A percentile compares a stretch with the other conserved stretches of the same genome.
phyloP scores from a whole-genome alignment of 2,113 vertebrate species.

The Microcebus ravelobensis region DNA sequence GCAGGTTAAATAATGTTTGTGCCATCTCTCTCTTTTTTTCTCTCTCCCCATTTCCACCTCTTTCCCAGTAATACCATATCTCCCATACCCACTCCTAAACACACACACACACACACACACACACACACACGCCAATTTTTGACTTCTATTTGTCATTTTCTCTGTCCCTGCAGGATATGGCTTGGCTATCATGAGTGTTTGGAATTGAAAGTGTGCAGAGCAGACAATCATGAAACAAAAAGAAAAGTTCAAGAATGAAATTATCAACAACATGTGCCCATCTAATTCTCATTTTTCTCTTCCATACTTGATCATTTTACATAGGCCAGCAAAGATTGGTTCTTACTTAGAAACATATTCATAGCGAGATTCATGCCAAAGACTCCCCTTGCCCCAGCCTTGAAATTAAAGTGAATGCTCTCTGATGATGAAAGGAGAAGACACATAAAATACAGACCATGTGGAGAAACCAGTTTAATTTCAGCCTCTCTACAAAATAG shows the following conservation, averaged over 20 bases:
- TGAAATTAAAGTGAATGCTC: background rate
- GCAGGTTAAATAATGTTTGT: background rate
- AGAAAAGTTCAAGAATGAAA: background rate
- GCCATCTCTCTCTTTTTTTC: background rate
- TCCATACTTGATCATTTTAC: background rate
- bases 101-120: background rate
- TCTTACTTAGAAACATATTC: background rate
- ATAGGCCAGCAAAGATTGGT: no score
- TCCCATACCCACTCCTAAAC: background rate
- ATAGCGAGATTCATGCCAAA: background rate
- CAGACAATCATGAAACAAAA: background rate
- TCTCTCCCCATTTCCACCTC: background rate
- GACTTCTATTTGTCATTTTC: background rate
- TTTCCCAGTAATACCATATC: background rate
- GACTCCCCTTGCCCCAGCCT: background rate
- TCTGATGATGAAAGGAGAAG: background rate
- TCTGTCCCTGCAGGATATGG: background rate
- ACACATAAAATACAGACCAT: background rate
- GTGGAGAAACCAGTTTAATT: background rate
- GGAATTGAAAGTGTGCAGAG: background rate
- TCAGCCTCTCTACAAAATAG: background rate
- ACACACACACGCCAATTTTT: background rate
- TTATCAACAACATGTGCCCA: background rate
- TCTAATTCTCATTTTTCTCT: background rate
- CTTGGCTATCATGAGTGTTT: background rate